Conservation (phyloP, 2,113 vertebrate genomes). For the Hippoglossus stenolepis region DNA sequence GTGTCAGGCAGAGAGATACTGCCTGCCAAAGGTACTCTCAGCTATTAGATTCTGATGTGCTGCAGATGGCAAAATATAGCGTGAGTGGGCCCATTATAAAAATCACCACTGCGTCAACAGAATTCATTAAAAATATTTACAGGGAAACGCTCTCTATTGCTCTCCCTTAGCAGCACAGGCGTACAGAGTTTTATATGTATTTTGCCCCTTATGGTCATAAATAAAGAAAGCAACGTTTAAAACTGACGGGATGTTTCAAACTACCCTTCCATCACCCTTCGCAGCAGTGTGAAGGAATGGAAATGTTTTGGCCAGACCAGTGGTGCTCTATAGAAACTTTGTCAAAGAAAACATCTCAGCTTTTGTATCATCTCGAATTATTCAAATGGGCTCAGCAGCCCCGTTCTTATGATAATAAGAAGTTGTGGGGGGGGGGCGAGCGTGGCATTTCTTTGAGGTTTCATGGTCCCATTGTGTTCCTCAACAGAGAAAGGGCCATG, state of each 20-base stretch:
- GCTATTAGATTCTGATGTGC: constrained; percentile 76
- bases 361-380: constrained; percentile 77
- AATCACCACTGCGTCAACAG: constrained; percentile 66
- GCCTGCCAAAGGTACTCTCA: constrained; percentile 78
- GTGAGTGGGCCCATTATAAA: constrained; percentile 72
- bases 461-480: constrained; percentile 75
- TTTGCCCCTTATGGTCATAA: constrained; percentile 27
- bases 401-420: constrained; percentile 83
- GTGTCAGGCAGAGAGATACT: constrained; percentile 75
- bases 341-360: constrained; percentile 74
- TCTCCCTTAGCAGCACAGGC: constrained; percentile 5
- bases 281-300: constrained; percentile 70
- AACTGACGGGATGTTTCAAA: constrained; percentile 18
- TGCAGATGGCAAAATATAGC: constrained; percentile 69
- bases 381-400: constrained; percentile 74
- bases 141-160: constrained; percentile 43
- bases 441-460: constrained; percentile 74
- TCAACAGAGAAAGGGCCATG: constrained; percentile 65
- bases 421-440: constrained; percentile 16
- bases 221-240: constrained; percentile 31
- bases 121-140: constrained; percentile 67
- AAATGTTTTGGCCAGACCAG: constrained; percentile 67
- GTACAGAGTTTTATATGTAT: constrained; percentile 36
- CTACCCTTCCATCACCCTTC: constrained; percentile 11
- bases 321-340: constrained; percentile 68